phyloP scores from a whole-genome alignment of 1,140 invertebrate genomes.

The Drosophila tristis region DNA sequence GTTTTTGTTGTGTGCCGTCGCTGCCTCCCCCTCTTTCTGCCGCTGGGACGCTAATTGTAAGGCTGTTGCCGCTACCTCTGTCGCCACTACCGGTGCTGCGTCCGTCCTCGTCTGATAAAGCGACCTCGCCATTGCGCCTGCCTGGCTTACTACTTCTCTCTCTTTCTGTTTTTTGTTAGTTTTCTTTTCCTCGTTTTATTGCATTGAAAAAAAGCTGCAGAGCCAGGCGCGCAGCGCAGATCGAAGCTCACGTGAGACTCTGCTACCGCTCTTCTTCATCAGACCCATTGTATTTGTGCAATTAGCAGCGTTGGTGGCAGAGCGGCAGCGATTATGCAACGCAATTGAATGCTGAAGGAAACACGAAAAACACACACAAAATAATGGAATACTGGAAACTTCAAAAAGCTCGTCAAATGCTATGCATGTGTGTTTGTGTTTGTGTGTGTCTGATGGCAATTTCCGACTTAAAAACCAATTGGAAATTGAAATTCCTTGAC shows the following conservation, averaged over 20 bases:
- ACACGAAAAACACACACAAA: background rate
- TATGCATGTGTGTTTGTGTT: constrained; percentile 25
- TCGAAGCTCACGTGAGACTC: constrained; percentile 12
- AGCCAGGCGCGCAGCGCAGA: background rate
- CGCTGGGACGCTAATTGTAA: constrained; percentile 38
- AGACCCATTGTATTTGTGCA: constrained; percentile 21
- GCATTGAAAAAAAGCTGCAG: background rate
- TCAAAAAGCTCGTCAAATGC: constrained; percentile 34
- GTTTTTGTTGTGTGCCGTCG: constrained; percentile 27
- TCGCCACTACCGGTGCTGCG: constrained; percentile 25
- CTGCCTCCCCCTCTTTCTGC: constrained; percentile 18
- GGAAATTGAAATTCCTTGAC: constrained; percentile 58
- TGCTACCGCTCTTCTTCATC: background rate
- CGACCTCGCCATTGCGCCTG: constrained; percentile 40
- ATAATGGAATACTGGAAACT: constrained; percentile 32
- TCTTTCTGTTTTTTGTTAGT: constrained; percentile 14
- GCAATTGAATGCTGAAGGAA: constrained; percentile 15
- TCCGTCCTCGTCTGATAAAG: constrained; percentile 41
- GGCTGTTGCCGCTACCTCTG: constrained; percentile 10
- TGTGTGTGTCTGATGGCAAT: constrained; percentile 49
- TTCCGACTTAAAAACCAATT: constrained; percentile 78
- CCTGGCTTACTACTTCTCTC: no score
- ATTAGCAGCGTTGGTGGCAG: constrained; percentile 15
- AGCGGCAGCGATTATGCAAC: constrained; percentile 40
- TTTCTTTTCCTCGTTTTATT: constrained; percentile 4